phyloP scores from a whole-genome alignment of 2,797 vertebrate genomes.

The Sebastolobus alascanus region DNA sequence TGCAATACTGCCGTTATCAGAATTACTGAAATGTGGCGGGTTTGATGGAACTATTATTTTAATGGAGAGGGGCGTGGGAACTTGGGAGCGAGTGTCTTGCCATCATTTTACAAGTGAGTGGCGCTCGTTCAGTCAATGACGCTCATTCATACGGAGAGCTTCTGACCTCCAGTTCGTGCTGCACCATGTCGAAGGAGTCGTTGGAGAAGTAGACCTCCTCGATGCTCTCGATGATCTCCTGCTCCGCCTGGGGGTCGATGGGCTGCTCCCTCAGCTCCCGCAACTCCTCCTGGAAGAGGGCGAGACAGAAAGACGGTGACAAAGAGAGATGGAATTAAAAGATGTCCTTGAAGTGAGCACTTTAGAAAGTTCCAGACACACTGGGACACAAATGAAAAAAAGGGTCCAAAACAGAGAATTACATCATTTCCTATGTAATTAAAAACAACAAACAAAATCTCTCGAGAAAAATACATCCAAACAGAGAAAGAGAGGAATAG shows the following conservation, averaged over 20 bases:
- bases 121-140: slow-evolving; percentile 29
- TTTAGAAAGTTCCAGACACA: slow-evolving; percentile 13
- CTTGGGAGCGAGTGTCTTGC: slow-evolving; percentile 14
- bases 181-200: slow-evolving; percentile 97
- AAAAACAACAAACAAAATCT: slow-evolving; percentile 21
- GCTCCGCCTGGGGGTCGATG: slow-evolving; percentile 94
- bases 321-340: slow-evolving; percentile 15
- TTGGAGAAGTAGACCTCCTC: slow-evolving; percentile 96
- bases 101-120: slow-evolving; percentile 45
- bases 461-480: slow-evolving; percentile 7
- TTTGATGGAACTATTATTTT: slow-evolving; percentile 33
- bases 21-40: slow-evolving; percentile 37
- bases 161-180: slow-evolving; percentile 95
- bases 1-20: slow-evolving; percentile 48
- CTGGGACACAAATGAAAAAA: slow-evolving; percentile 5
- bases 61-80: slow-evolving; percentile 16
- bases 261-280: slow-evolving; percentile 94
- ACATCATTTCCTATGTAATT: slow-evolving; percentile 25
- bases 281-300: slow-evolving; percentile 90
- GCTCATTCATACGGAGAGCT: background rate
- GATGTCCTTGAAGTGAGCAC: slow-evolving; percentile 13
- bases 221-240: slow-evolving; percentile 97
- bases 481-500: background rate
- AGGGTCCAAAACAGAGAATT: slow-evolving; percentile 25
- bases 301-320: background rate